A percentile compares a stretch with the other conserved stretches of the same genome.
These are phyloP conservation scores for Neoarius graeffei DNA, from an alignment of 2,113 vertebrate genomes.

Conservation along the genomic window DNA sequence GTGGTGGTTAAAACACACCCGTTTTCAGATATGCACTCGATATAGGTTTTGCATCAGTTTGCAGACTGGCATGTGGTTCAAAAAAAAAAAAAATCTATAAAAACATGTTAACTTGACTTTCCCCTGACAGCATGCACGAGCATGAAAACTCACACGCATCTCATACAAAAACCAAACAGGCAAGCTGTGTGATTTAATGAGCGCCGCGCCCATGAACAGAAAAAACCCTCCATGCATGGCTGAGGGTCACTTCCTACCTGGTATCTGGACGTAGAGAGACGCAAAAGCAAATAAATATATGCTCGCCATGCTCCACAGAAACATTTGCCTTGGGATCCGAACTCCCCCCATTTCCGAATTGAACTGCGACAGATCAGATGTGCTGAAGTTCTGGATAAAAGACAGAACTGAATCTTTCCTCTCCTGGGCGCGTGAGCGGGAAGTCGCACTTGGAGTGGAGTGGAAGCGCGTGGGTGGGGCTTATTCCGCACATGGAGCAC, in stretches of 20 bases:
- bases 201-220: conserved; percentile 42
- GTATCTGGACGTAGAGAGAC: conserved; percentile 80
- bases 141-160: background rate
- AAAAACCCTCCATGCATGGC: background rate
- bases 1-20: background rate
- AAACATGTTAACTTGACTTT: no score
- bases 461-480: conserved; percentile 48
- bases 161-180: background rate
- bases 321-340: conserved; percentile 58
- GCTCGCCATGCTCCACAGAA: conserved; percentile 74
- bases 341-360: conserved; percentile 51
- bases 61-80: background rate
- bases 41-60: background rate
- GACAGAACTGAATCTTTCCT: background rate
- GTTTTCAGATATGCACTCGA: background rate
- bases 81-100: background rate
- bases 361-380: background rate
- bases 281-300: conserved; percentile 77
- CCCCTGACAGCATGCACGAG: background rate
- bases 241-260: conserved; percentile 68
- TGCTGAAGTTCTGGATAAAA: background rate
- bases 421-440: conserved; percentile 6
- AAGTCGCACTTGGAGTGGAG: conserved; percentile 4
- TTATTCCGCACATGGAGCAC: conserved; percentile 26
- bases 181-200: background rate